Percentiles rank a stretch among this genome's conserved stretches.
Conservation (phyloP, 2,113 vertebrate genomes). For the Alces alces region DNA sequence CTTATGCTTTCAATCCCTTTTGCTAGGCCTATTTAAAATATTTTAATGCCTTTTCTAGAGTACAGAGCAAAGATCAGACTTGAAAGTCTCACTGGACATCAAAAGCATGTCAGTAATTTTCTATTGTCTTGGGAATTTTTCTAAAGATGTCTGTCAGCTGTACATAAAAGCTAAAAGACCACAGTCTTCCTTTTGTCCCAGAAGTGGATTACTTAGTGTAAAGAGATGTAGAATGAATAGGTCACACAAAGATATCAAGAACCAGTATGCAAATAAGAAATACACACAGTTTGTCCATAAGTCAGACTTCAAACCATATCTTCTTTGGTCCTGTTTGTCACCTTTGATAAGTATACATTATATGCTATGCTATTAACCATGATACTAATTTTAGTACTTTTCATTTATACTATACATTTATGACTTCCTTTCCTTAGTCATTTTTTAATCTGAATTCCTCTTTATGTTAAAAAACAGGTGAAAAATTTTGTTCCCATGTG, state of each 20-base stretch:
- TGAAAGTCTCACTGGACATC: constrained; percentile 59
- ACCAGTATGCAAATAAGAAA: not conserved
- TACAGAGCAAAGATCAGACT: constrained; percentile 27
- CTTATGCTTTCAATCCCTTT: not conserved
- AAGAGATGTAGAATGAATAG: constrained; percentile 13
- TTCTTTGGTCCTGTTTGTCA: not conserved
- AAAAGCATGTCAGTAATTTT: constrained; percentile 67
- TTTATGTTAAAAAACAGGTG: not conserved
- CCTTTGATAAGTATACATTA: not conserved
- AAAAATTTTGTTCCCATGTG: not conserved
- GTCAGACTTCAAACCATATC: not conserved
- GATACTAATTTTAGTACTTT: not conserved
- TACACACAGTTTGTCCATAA: not conserved
- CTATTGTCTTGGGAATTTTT: constrained; percentile 35
- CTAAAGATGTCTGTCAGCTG: constrained; percentile 26
- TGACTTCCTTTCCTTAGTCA: not conserved
- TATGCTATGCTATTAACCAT: not conserved
- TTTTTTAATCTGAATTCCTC: not conserved
- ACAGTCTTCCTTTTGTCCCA: constrained; percentile 12
- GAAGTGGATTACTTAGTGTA: constrained; percentile 20
- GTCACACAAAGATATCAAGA: constrained; percentile 32
- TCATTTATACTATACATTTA: not conserved
- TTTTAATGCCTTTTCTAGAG: constrained; percentile 49
- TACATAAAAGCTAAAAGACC: constrained; percentile 55
- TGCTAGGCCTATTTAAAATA: constrained; percentile 55